Percentiles rank a stretch among this genome's conserved stretches.
Conservation (phyloP, 2,797 vertebrate species). For the Ctenosaura bakeri region DNA sequence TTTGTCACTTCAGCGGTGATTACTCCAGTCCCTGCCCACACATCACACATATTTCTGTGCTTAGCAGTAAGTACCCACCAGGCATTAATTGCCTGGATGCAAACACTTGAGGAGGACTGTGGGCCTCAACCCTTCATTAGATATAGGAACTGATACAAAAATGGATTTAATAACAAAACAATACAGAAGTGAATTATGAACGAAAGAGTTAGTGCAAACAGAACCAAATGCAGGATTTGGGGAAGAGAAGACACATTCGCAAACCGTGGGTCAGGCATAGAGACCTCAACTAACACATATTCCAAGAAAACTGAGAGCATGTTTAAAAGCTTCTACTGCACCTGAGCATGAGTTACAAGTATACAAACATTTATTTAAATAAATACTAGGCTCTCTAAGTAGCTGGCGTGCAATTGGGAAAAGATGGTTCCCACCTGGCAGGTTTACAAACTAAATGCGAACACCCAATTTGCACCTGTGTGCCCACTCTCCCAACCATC, state of each 20-base stretch:
- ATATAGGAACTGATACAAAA: too few relatives aligned
- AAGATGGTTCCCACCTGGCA: too few relatives aligned
- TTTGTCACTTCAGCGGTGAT: not conserved
- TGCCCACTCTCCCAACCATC: too few relatives aligned
- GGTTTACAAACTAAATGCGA: too few relatives aligned
- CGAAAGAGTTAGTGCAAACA: not conserved
- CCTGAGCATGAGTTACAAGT: not conserved
- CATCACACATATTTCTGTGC: not conserved
- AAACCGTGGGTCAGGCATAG: not conserved
- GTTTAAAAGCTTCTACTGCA: not conserved
- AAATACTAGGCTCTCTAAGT: too few relatives aligned
- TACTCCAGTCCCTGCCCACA: not conserved
- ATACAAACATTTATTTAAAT: too few relatives aligned
- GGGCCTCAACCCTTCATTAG: not conserved
- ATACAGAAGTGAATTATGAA: too few relatives aligned
- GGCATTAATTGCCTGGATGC: not conserved
- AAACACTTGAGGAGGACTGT: not conserved
- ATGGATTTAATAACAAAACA: too few relatives aligned
- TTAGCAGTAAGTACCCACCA: not conserved
- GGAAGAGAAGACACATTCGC: not conserved
- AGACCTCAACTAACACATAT: not conserved
- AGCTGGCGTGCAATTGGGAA: too few relatives aligned
- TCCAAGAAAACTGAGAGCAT: too few relatives aligned
- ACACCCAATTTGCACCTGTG: too few relatives aligned
- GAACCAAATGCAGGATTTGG: not conserved